These are phyloP conservation scores for Stenolophus ochropezus DNA, from an alignment of 2,888 invertebrate species.

Conservation along the genomic window DNA sequence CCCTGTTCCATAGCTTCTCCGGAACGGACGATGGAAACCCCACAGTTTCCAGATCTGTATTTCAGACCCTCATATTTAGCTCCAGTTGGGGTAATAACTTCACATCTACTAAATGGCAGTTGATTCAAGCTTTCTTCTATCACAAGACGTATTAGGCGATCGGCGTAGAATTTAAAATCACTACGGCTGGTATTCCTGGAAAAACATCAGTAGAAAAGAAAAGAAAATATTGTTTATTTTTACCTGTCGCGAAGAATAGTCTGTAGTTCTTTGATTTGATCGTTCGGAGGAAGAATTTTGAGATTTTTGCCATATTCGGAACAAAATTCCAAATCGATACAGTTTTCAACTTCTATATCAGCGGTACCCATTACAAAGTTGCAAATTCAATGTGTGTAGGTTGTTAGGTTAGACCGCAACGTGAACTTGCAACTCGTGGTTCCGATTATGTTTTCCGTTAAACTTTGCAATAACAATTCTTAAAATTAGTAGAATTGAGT, in stretches of 20 bases:
- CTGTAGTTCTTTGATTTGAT: constrained; percentile 88
- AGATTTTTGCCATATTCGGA: constrained; percentile 81
- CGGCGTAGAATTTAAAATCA: constrained; percentile 99
- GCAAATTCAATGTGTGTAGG: background rate
- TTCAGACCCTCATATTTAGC: constrained; percentile 93
- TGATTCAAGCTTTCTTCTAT: constrained; percentile 99
- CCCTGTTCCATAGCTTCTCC: constrained; percentile 80
- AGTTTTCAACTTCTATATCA: constrained; percentile 70
- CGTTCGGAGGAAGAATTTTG: constrained; percentile 83
- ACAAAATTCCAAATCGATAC: constrained; percentile 67
- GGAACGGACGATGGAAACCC: constrained; percentile 96
- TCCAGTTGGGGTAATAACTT: constrained; percentile 95
- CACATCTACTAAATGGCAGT: constrained; percentile 92
- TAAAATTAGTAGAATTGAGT: background rate
- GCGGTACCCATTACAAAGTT: constrained; percentile 70
- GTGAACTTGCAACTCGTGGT: constrained; percentile 34
- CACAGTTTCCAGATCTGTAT: constrained; percentile 98
- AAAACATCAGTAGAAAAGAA: background rate
- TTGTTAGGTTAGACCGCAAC: constrained; percentile 31
- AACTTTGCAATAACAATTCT: background rate
- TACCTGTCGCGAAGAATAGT: constrained; percentile 92
- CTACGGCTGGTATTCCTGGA: constrained; percentile 91
- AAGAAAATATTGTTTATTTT: constrained; percentile 69
- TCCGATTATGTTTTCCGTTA: background rate
- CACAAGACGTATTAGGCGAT: constrained; percentile 95